Base-by-base conservation (phyloP, 1,140 invertebrate genomes). In the Oedothorax gibbosus region DNA sequence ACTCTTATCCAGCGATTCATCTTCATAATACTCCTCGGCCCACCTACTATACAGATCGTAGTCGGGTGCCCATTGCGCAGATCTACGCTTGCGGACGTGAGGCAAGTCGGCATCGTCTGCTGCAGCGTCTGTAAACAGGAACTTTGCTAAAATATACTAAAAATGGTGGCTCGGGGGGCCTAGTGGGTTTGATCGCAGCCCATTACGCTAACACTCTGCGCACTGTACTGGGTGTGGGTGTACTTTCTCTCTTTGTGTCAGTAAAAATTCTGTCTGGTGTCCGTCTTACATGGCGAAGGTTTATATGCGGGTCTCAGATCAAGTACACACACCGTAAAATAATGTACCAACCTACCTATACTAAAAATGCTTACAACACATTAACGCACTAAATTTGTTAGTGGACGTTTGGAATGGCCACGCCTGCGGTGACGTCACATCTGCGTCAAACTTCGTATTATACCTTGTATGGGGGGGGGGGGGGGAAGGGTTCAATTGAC, bases 11-110 rank as follows among this genome's bases (percentile, higher is more conserved):
- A 51, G 49, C 15, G 68, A 53, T 53, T 71, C 68, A 71, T 85
- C 57, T 12, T 64, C 18, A 15, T 85, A 85, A 57, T 85, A 85
- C 50, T 85, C 83, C 20, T 77, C 83, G 12, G 83, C 83, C 83
- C 83, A 85, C 18, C 78, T 72, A 20, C 18, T 65, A 11, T 85
- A 85, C 15, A 85, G 18, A 11, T 85, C 83, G 20, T 85, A 85
- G 35, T 85, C 62, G 0, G 83, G 83, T 12, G 75, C 49, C 83
- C 83, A 85, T 53, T 85, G 62, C 0, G 66, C 83, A 18, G 8
- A 64, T 15, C 73, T 9, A 5, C 62, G 60, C n/a, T 64, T 73
- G 14, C 81, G 81, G 50, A 83, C 8, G 15, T 57, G 66, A 20
- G 12, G 9, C 35, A 35, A 35, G 12, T 20, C 35, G 7, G 0